Evolutionary conservation across 2,888 invertebrate genomes (phyloP).

Genomic region (Neoaliturus tenellus): DNA sequence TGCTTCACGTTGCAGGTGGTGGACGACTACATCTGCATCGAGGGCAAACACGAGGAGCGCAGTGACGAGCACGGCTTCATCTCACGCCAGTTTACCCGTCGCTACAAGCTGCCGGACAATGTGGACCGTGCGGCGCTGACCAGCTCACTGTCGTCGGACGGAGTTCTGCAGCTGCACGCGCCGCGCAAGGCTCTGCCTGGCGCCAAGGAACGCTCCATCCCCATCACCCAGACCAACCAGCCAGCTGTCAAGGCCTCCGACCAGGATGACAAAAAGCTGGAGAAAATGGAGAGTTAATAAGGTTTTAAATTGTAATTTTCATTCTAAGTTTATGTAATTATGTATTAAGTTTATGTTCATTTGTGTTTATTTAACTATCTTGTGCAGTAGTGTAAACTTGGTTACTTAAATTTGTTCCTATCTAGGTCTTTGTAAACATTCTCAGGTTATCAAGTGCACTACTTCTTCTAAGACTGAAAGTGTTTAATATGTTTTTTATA

Average conservation of each 20-base stretch:
- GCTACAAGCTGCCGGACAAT: conserved; percentile 72
- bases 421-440: too few relatives aligned
- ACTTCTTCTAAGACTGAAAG: too few relatives aligned
- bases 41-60: conserved; percentile 72
- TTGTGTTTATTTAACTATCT: too few relatives aligned
- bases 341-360: too few relatives aligned
- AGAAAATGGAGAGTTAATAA: conserved; percentile 48
- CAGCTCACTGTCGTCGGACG: conserved; percentile 71
- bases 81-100: conserved; percentile 71
- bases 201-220: conserved; percentile 58
- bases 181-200: conserved; percentile 56
- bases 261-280: not conserved
- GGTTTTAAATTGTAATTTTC: too few relatives aligned
- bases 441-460: too few relatives aligned
- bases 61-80: conserved; percentile 72
- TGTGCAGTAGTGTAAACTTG: too few relatives aligned
- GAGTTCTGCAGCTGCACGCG: conserved; percentile 69
- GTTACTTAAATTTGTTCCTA: too few relatives aligned
- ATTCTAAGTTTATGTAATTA: too few relatives aligned
- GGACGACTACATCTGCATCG: conserved; percentile 71
- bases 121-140: conserved; percentile 70
- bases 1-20: conserved; percentile 59
- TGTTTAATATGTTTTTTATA: too few relatives aligned
- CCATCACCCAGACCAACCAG: conserved; percentile 63
- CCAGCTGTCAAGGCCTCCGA: conserved; percentile 60